A percentile compares a stretch with the other conserved stretches of the same genome.
Evolutionary conservation across 92 coral and sea anemone genomes (phyloP).

Genomic region (Virgularia gustaviana): DNA sequence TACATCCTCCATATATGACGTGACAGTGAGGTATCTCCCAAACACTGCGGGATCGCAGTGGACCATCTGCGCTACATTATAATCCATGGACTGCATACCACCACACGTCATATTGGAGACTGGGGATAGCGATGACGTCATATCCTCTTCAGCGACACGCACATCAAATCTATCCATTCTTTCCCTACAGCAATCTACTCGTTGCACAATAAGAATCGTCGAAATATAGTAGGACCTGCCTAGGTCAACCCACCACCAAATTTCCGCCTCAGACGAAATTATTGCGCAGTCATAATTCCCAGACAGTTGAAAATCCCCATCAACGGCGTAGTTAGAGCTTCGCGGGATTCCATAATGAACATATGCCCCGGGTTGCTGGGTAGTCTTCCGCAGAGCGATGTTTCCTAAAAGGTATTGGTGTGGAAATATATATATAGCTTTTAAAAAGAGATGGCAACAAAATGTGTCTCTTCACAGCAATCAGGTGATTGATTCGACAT

Average conservation of each 20-base stretch:
- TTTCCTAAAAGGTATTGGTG: neutral
- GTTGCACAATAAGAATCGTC: constrained; percentile 2
- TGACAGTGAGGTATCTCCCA: constrained; percentile 8
- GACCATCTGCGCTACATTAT: neutral
- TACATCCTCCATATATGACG: neutral
- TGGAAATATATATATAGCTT: neutral
- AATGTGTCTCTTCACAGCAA: too few relatives aligned
- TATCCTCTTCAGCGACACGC: neutral
- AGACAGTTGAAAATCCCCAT: neutral
- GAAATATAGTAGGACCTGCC: constrained; percentile 5
- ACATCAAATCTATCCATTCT: neutral
- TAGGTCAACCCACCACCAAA: constrained; percentile 5
- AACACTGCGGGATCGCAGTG: neutral
- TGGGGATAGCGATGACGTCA: neutral
- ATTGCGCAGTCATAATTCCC: neutral
- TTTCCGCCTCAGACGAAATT: neutral
- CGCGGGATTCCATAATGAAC: too few relatives aligned
- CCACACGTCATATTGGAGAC: constrained; percentile 4
- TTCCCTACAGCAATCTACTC: constrained; percentile 2
- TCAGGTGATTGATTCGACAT: neutral
- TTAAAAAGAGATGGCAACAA: neutral
- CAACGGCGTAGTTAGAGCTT: neutral
- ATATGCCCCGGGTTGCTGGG: neutral
- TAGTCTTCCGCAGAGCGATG: neutral
- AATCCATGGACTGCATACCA: neutral